phyloP scores from a whole-genome alignment of 2,888 invertebrate species.

The Lasioglossum oenotherae region DNA sequence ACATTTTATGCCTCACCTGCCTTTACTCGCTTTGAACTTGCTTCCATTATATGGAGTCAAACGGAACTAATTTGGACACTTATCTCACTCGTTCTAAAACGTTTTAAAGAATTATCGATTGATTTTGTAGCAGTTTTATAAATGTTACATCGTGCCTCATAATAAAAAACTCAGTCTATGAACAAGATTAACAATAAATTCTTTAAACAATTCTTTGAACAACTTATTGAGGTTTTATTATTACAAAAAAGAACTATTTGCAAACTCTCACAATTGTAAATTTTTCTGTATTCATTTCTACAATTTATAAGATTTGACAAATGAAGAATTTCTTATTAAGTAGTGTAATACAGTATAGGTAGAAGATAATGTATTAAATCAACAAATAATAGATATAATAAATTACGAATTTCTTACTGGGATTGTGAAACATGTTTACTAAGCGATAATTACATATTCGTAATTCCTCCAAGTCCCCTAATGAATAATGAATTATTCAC shows the following conservation, averaged over 20 bases:
- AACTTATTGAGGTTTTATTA: not conserved
- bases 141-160: not conserved
- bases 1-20: conserved; percentile 33
- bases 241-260: not conserved
- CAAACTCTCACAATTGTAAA: not conserved
- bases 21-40: conserved; percentile 52
- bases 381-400: not conserved
- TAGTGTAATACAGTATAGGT: not conserved
- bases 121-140: not conserved
- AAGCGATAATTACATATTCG: not conserved
- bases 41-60: conserved; percentile 33
- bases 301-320: not conserved
- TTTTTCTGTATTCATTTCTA: not conserved
- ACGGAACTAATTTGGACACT: conserved; percentile 50
- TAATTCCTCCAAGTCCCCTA: not conserved
- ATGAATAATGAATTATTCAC: not conserved
- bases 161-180: not conserved
- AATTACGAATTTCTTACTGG: not conserved
- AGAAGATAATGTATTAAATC: not conserved
- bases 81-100: conserved; percentile 29
- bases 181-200: not conserved
- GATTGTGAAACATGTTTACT: not conserved
- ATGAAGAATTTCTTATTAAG: not conserved
- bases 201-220: not conserved
- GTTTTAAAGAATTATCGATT: conserved; percentile 45